Evolutionary conservation across 2,888 invertebrate genomes (phyloP).

Genomic region (Sinhomidia bicolor): DNA sequence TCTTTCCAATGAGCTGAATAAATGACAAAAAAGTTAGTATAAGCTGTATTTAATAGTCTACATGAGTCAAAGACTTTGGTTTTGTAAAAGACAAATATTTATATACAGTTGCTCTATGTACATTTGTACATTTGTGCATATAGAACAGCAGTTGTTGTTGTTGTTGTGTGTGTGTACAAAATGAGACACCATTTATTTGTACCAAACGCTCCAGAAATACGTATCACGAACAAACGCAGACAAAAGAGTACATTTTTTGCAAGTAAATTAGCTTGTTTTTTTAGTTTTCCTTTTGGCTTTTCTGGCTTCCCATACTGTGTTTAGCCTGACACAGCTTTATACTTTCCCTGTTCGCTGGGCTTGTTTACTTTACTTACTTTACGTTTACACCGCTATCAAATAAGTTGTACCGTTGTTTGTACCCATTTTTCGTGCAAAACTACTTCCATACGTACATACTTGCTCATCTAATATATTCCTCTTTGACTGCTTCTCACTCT

Average conservation of each 20-base stretch:
- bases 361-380: too few relatives aligned
- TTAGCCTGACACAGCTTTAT: conserved; percentile 36
- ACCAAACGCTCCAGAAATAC: background rate
- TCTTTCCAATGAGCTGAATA: too few relatives aligned
- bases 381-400: background rate
- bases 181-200: background rate
- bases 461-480: conserved; percentile 32
- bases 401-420: background rate
- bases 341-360: too few relatives aligned
- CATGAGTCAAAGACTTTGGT: too few relatives aligned
- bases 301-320: conserved; percentile 48
- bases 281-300: conserved; percentile 66
- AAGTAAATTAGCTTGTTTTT: conserved; percentile 52
- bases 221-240: background rate
- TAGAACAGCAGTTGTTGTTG: background rate
- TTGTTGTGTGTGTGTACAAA: too few relatives aligned
- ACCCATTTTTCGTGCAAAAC: background rate
- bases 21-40: too few relatives aligned
- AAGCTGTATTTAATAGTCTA: too few relatives aligned
- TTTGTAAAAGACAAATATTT: too few relatives aligned
- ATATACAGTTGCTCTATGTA: too few relatives aligned
- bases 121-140: background rate
- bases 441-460: background rate
- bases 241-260: background rate
- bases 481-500: conserved; percentile 9